Evolutionary conservation across 92 coral and sea anemone species (phyloP), one percentile per base, ranked within the genome.

Genomic region (Epizoanthus stellaris): DNA sequence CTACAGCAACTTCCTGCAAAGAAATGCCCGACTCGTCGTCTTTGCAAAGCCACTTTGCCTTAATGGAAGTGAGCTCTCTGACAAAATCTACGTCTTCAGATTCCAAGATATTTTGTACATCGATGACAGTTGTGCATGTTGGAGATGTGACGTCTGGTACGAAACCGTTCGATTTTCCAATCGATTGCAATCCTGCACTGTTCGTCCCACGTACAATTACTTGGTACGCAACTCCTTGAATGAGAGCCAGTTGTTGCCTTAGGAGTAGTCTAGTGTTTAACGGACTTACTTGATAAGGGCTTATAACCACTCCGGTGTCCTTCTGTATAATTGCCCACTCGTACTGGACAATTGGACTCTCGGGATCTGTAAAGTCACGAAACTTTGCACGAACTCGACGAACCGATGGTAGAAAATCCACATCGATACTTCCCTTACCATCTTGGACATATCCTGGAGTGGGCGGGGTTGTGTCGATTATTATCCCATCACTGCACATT

Each of bases 401-500:
- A 36, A 90, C 42, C 11, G 98, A 94, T 25, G 98, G 92, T 0
- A 92, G 82, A 82, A 64, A 96, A 15, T 83, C 63, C 8, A 89
- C 74, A 58, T 93, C 98, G 14, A 39, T 76, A 36, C 82, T 67
- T 19, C 90, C 95, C 4, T 87, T 87, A 14, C 98, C 98, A 70
- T 89, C 98, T 61, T 75, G 88, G 19, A 93, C 77, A 49, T 77
- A 61, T 7, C 95, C 95, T 25, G 96, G 84, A 34, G 87, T 13
- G 3, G 98, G 98, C 5, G 96, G 98, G 2, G 98, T 94, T 10
- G 92, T 96, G 77, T 96, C 98, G 49, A 96, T 84, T 52, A 82
- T 68, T 57, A 96, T 73, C 23, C 98, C 98, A 86, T 96, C 85
- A 67, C 98, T 94, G 39, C 98, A 96, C 94, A 95, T 93, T 0